A percentile compares a stretch with the other conserved stretches of the same genome.
These are phyloP conservation scores for Alloscopus bannaensis DNA, from an alignment of 2,888 invertebrate genomes.

Conservation along the genomic window DNA sequence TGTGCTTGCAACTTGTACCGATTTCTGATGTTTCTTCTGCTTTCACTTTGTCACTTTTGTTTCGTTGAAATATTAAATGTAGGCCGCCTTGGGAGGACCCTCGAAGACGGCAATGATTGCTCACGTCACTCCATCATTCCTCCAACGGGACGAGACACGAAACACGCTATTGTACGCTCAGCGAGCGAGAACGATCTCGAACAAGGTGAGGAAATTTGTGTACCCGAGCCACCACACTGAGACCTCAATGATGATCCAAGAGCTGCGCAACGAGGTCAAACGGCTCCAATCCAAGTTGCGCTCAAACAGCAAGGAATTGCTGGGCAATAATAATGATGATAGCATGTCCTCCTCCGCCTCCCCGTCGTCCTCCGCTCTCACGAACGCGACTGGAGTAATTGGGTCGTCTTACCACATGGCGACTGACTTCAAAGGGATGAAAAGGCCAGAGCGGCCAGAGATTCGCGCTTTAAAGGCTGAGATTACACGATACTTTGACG, in stretches of 20 bases:
- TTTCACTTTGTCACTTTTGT: constrained; percentile 35
- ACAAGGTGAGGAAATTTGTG: constrained; percentile 80
- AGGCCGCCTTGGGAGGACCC: constrained; percentile 90
- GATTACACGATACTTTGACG: constrained; percentile 91
- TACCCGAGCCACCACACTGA: constrained; percentile 65
- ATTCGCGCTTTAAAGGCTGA: constrained; percentile 83
- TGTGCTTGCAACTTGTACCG: too few relatives aligned
- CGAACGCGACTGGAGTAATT: not conserved
- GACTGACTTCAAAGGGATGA: constrained; percentile 1
- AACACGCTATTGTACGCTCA: constrained; percentile 96
- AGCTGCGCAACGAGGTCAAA: constrained; percentile 72
- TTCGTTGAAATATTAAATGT: constrained; percentile 16
- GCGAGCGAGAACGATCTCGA: constrained; percentile 94
- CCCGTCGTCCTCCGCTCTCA: not conserved
- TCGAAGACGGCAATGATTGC: constrained; percentile 98
- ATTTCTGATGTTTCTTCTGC: too few relatives aligned
- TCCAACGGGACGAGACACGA: constrained; percentile 91
- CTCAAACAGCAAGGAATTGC: constrained; percentile 6
- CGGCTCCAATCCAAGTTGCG: constrained; percentile 69
- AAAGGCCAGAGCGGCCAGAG: constrained; percentile 71
- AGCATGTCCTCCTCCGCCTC: not conserved
- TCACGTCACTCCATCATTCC: constrained; percentile 90
- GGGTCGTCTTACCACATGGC: constrained; percentile 5
- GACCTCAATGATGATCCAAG: constrained; percentile 70
- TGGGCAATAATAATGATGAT: constrained; percentile 16